These are phyloP conservation scores for Corella eumyota DNA, from an alignment of 23 tunicate species.

Conservation along the genomic window DNA sequence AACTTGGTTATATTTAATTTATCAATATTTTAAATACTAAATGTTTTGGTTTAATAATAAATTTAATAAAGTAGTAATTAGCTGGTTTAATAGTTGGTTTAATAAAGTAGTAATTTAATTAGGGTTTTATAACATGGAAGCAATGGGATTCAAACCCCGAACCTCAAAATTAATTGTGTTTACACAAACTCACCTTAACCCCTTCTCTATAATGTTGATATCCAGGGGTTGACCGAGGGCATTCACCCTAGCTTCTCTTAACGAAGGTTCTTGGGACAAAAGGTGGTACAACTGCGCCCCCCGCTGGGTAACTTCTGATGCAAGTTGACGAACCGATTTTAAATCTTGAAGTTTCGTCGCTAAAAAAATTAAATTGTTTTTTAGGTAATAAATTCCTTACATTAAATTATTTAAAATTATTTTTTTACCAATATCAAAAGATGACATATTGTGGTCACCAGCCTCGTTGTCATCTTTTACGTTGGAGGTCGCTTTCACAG, in stretches of 20 bases:
- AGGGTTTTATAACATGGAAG: too few species aligned
- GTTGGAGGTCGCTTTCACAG: conserved; percentile 51
- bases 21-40: background rate
- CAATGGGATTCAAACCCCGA: too few species aligned
- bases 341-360: conserved; percentile 75
- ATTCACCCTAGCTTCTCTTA: conserved; percentile 46
- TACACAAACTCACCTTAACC: too few species aligned
- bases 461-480: conserved; percentile 14
- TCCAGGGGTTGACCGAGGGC: conserved; percentile 85
- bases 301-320: conserved; percentile 71
- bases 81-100: too few species aligned
- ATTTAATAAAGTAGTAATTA: too few species aligned
- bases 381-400: too few species aligned
- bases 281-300: conserved; percentile 72
- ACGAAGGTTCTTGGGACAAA: conserved; percentile 54
- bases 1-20: background rate
- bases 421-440: conserved; percentile 61
- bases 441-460: conserved; percentile 20
- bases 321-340: conserved; percentile 75
- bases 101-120: too few species aligned
- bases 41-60: too few species aligned
- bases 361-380: background rate
- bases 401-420: too few species aligned
- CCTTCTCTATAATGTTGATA: conserved; percentile 80
- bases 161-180: too few species aligned